Evolutionary conservation across 2,888 invertebrate genomes (phyloP).

Genomic region (Ephialtes manifestator): DNA sequence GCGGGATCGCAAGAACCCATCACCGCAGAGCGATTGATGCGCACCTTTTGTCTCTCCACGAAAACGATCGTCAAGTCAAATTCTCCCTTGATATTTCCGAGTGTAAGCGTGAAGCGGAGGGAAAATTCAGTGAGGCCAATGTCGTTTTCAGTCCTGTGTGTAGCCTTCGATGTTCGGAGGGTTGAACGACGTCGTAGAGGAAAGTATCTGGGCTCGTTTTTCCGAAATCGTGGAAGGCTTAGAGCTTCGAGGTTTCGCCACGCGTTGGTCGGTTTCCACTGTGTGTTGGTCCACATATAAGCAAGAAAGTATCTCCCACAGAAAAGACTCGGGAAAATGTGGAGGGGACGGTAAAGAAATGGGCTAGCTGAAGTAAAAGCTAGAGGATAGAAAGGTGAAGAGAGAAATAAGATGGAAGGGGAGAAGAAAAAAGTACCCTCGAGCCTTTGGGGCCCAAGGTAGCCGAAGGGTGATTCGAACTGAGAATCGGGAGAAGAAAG

Average conservation of each 20-base stretch:
- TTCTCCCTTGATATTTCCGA: constrained; percentile 38
- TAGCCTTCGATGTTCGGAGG: not conserved
- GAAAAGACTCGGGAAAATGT: not conserved
- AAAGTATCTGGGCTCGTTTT: constrained; percentile 5
- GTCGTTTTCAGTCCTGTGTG: constrained; percentile 29
- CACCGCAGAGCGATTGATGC: constrained; percentile 3
- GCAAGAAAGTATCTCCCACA: not conserved
- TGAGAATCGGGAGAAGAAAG: constrained; percentile 26
- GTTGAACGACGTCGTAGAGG: constrained; percentile 56
- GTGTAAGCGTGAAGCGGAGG: not conserved
- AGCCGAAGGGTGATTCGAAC: constrained; percentile 51
- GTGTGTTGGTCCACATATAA: not conserved
- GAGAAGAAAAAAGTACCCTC: constrained; percentile 38
- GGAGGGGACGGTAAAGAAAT: constrained; percentile 44
- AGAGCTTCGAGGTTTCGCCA: constrained; percentile 37
- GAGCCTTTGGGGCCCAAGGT: constrained; percentile 56
- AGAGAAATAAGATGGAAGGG: constrained; percentile 6
- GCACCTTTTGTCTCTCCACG: constrained; percentile 5
- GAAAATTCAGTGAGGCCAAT: constrained; percentile 22
- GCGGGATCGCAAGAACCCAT: not conserved
- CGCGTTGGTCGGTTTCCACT: not conserved
- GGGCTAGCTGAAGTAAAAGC: constrained; percentile 49
- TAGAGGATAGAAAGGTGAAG: constrained; percentile 69
- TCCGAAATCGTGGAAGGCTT: constrained; percentile 77
- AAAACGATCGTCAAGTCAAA: constrained; percentile 35